phyloP scores from a whole-genome alignment of 2,888 invertebrate genomes.

The Beris chalybata region DNA sequence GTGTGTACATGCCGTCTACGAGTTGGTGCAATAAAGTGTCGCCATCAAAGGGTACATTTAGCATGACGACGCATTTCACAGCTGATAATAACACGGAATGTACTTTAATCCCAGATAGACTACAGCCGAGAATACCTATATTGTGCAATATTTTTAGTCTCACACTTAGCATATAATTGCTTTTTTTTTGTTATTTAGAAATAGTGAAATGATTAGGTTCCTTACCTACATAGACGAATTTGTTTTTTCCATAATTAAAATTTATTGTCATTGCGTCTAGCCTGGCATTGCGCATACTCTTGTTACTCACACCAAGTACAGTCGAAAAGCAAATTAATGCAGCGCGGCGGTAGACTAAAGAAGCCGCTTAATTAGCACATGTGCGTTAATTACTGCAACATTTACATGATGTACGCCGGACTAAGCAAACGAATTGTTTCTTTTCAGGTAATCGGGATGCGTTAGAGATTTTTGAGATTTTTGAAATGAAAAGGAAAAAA shows the following conservation, averaged over 20 bases:
- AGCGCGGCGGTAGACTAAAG: conserved; percentile 26
- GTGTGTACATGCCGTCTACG: no score
- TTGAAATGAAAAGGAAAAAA: no score
- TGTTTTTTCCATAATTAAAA: conserved; percentile 17
- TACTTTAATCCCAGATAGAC: conserved; percentile 13
- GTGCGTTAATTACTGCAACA: conserved; percentile 34
- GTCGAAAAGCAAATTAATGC: conserved; percentile 18
- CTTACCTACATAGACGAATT: conserved; percentile 1
- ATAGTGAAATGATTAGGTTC: neutral
- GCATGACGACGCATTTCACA: conserved; percentile 26
- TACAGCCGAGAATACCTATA: conserved; percentile 8
- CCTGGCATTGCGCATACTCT: neutral
- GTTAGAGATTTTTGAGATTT: no score
- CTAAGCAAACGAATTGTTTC: conserved; percentile 8
- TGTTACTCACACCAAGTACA: neutral
- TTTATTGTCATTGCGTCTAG: conserved; percentile 18
- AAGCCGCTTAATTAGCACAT: conserved; percentile 38
- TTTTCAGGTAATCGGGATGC: conserved; percentile 23
- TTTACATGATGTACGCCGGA: conserved; percentile 16
- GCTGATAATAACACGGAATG: conserved; percentile 28
- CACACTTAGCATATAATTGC: conserved; percentile 20
- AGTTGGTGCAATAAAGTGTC: conserved; percentile 22
- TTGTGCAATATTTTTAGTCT: conserved; percentile 5
- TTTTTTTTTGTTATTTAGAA: neutral
- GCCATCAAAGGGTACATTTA: conserved; percentile 18